Percentiles rank a stretch among this genome's conserved stretches.
These are phyloP conservation scores for Pipra filicauda DNA, from an alignment of 2,113 vertebrate genomes.

Conservation along the genomic window DNA sequence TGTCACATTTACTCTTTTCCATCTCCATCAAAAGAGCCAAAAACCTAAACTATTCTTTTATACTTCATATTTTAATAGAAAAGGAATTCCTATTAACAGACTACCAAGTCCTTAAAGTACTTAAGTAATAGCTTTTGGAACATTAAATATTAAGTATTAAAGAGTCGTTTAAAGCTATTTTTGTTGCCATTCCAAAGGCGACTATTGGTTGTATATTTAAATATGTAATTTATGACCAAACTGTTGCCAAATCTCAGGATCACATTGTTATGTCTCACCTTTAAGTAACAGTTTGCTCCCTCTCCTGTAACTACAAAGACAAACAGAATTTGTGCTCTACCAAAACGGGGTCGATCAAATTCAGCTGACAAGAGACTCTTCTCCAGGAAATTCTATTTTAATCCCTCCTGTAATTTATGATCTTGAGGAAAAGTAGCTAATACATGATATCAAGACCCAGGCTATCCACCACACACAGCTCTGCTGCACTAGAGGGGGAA, in stretches of 20 bases:
- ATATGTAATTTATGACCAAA: not conserved
- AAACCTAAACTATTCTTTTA: not conserved
- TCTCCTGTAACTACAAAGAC: conserved; percentile 23
- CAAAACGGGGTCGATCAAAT: conserved; percentile 23
- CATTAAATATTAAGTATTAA: not conserved
- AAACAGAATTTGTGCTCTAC: conserved; percentile 32
- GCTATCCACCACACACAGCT: not conserved
- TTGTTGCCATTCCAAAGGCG: not conserved
- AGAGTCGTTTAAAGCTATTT: not conserved
- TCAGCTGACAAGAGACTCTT: conserved; percentile 40
- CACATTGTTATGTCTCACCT: not conserved
- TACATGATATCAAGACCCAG: not conserved
- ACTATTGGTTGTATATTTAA: not conserved
- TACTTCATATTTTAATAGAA: not conserved
- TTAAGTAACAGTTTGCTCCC: not conserved
- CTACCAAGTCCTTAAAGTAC: not conserved
- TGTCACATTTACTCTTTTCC: not conserved
- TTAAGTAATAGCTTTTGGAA: not conserved
- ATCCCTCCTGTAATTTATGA: conserved; percentile 7
- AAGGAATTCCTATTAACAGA: not conserved
- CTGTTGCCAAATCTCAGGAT: not conserved
- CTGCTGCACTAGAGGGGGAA: not conserved
- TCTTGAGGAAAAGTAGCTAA: not conserved
- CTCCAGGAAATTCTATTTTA: conserved; percentile 52
- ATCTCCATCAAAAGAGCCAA: not conserved